Evolutionary conservation across 2,888 invertebrate species (phyloP), one percentile per base, ranked within the genome.

Genomic region (Caenorhabditis angaria): DNA sequence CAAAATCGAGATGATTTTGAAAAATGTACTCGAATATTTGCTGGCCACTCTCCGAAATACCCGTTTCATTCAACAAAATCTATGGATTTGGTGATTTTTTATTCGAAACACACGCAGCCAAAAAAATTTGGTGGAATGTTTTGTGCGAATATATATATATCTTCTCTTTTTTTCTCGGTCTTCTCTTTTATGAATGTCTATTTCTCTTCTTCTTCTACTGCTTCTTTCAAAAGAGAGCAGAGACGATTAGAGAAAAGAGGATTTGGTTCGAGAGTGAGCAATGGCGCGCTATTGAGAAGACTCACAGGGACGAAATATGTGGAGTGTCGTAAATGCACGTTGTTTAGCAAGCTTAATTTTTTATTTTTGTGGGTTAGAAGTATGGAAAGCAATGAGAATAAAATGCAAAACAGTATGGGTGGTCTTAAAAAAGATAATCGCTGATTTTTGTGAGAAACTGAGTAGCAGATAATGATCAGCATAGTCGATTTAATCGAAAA

Each of bases 61-160:
- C 60, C 71, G 71, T 71, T 71, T 71, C 71, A 71, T 56, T 29
- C 18, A 56, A 51, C 32, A 32, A 32, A n/a, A n/a, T n/a, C n/a
- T n/a, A n/a, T n/a, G n/a, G n/a, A n/a, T n/a, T n/a, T n/a, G n/a
- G n/a, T n/a, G n/a, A n/a, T n/a, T n/a, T n/a, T n/a, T n/a, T n/a
- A n/a, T n/a, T n/a, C n/a, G n/a, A n/a, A n/a, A n/a, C n/a, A n/a
- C n/a, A n/a, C n/a, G n/a, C n/a, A n/a, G n/a, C n/a, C 32, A 32
- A 32, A 32, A 32, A 41, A 41, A 41, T 18, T 12, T 41, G 18
- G 41, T 41, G 18, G 18, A 41, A 10, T 32, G 32, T 10, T 41
- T 41, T 41, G 41, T 41, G 41, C 18, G 41, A 18, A 41, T 41
- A 41, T 41, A 12, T 41, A n/a, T n/a, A n/a, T n/a, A n/a, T 41